Percentiles rank a stretch among this genome's conserved stretches.
Evolutionary conservation across 2,113 vertebrate species (phyloP).

Genomic region (Hepsetus odoe): DNA sequence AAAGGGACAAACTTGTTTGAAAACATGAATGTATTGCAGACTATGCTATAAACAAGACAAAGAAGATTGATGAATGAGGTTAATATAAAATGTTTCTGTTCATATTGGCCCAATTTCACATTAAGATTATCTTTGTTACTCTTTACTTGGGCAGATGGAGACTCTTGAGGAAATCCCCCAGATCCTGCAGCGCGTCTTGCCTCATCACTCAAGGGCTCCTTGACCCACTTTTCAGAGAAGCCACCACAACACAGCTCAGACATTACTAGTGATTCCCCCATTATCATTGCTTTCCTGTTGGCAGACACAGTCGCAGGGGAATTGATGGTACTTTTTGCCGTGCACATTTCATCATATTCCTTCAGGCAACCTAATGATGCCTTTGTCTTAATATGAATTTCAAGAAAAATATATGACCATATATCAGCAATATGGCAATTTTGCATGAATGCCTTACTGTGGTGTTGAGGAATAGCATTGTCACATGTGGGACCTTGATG

Average conservation of each 20-base stretch:
- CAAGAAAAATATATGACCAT: background rate
- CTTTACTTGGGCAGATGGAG: background rate
- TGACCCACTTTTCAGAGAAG: conserved; percentile 11
- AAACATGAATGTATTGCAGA: too few species aligned
- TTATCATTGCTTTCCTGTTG: background rate
- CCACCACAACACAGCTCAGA: conserved; percentile 1
- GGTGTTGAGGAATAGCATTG: background rate
- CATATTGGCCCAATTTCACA: too few species aligned
- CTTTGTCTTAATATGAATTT: conserved; percentile 1
- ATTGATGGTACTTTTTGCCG: background rate
- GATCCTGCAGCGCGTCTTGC: background rate
- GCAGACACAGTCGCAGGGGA: background rate
- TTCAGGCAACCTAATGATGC: background rate
- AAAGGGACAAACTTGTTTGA: too few species aligned
- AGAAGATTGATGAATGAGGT: too few species aligned
- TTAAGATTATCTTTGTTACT: too few species aligned
- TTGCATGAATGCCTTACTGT: too few species aligned
- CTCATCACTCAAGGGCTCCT: conserved; percentile 19
- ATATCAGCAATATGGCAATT: background rate
- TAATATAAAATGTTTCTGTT: too few species aligned
- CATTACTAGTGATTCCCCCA: background rate
- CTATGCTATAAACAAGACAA: too few species aligned
- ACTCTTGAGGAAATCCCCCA: conserved; percentile 8
- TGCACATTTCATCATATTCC: background rate
- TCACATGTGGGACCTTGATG: background rate